Evolutionary conservation across 2,797 vertebrate genomes (phyloP), one percentile per base, ranked within the genome.

Genomic region (Spinibarbus caldwelli): DNA sequence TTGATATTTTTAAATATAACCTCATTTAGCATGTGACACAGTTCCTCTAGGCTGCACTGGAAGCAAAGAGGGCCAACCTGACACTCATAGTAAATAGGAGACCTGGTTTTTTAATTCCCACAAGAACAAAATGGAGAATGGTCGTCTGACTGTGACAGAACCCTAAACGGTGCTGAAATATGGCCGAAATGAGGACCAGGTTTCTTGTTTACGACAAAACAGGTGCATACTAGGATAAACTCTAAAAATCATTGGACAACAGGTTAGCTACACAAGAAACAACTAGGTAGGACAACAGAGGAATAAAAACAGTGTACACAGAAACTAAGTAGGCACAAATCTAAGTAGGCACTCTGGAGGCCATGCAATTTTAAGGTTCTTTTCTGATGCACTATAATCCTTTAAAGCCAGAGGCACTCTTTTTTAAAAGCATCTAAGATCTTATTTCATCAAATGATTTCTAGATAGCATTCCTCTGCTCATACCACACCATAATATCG

Each of bases 1-100:
- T 45, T 77, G 31, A 49, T 78, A 80, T 70, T 73, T 84, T 82
- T 87, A 75, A 67, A 76, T 68, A 68, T 83, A 86, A 89, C 87
- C 89, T 89, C 49, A 77, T 89, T 87, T 86, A 68, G 82, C 54
- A 78, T 82, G 79, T 86, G 87, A 87, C 87, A 87, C 85, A 87
- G 64, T 89, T 90, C 82, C 78, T 66, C 36, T 49, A n/a, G 31
- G 66, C 26, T 76, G 79, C 78, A 77, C 85, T 73, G 78, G 80
- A 84, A 87, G 82, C 66, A 87, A 66, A 80, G 15, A 64, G 54
- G 52, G 64, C 77, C 43, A 57, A 67, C 12, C 82, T 84, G 72
- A 76, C 78, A 67, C 62, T 80, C 71, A 62, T 52, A 71, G 85
- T 81, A 84, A 84, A 88, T 80, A 76, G 72, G 64, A 86, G 85